These are phyloP conservation scores for Brachyptera risi DNA, from an alignment of 2,888 invertebrate genomes.

Conservation along the genomic window DNA sequence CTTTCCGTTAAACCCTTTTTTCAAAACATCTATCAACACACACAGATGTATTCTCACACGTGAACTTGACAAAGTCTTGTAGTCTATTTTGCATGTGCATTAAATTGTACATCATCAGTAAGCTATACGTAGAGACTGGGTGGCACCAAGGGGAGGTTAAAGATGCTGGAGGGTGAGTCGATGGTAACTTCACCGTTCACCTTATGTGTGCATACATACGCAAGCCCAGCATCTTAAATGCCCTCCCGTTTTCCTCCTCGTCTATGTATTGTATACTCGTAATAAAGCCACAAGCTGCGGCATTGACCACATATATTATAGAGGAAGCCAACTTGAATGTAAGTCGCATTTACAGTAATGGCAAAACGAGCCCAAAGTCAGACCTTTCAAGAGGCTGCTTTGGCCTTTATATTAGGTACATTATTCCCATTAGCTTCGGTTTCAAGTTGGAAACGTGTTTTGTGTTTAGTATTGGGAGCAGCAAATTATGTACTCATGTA, in stretches of 20 bases:
- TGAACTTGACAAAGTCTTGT: too few relatives aligned
- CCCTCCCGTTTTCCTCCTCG: conserved; percentile 2
- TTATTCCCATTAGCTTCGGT: not conserved
- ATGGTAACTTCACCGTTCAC: not conserved
- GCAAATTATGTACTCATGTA: too few relatives aligned
- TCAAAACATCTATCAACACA: too few relatives aligned
- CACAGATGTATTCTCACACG: too few relatives aligned
- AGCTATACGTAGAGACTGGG: conserved; percentile 9
- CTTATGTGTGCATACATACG: not conserved
- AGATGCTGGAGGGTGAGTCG: conserved; percentile 27
- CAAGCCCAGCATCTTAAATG: conserved; percentile 24
- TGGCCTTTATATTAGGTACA: not conserved
- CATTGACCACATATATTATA: conserved; percentile 21
- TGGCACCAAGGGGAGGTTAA: conserved; percentile 26
- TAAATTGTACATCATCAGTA: conserved; percentile 7
- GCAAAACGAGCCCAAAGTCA: not conserved
- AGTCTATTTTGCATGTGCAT: not conserved
- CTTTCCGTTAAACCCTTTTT: too few relatives aligned
- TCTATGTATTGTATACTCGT: conserved; percentile 21
- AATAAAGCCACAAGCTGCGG: conserved; percentile 23
- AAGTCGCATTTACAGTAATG: conserved; percentile 29
- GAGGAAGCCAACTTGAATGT: conserved; percentile 24
- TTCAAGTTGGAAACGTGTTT: not conserved
- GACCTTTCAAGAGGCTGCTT: not conserved
- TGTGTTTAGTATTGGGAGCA: too few relatives aligned